A percentile compares a stretch with the other conserved stretches of the same genome.
These are phyloP conservation scores for Panulirus ornatus DNA, from an alignment of 1,140 invertebrate species.

Conservation along the genomic window DNA sequence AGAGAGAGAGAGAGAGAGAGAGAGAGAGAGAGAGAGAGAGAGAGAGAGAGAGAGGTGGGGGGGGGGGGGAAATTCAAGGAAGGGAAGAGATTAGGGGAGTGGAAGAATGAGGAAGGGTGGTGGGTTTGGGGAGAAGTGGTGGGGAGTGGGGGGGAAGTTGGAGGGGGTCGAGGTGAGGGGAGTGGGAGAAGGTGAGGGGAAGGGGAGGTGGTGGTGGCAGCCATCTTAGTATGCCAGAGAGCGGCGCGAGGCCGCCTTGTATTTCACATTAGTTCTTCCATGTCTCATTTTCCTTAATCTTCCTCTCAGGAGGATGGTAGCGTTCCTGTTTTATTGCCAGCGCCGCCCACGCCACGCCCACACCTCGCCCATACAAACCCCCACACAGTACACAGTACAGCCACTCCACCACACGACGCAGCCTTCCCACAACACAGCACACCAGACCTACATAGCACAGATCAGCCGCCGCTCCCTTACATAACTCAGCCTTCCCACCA, in stretches of 20 bases:
- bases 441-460: too few species aligned
- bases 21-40: background rate
- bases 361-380: background rate
- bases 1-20: background rate
- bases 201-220: background rate
- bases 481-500: too few species aligned
- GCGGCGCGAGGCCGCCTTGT: constrained; percentile 11
- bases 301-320: constrained; percentile 3
- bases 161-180: background rate
- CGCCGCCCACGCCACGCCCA: background rate
- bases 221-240: constrained; percentile 46
- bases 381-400: background rate
- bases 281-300: constrained; percentile 49
- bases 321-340: background rate
- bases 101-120: background rate
- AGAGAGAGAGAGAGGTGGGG: background rate
- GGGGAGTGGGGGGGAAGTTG: background rate
- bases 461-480: too few species aligned
- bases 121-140: background rate
- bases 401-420: too few species aligned
- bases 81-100: background rate
- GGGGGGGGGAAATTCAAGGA: background rate
- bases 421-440: too few species aligned
- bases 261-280: constrained; percentile 47
- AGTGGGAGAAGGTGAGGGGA: background rate